These are phyloP conservation scores for Elaphurus davidianus DNA, from an alignment of 2,113 vertebrate genomes.

Conservation along the genomic window DNA sequence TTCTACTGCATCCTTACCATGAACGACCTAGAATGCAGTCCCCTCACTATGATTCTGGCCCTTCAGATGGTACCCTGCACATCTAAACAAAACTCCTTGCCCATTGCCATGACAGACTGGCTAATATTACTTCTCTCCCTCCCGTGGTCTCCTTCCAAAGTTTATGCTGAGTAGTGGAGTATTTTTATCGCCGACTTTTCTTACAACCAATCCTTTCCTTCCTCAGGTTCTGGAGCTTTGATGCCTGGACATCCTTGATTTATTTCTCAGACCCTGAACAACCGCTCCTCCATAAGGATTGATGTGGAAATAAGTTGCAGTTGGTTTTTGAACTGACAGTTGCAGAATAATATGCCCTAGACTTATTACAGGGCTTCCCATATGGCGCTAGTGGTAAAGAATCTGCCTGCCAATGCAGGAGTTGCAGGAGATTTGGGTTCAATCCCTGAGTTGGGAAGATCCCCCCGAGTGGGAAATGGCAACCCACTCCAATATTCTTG, in stretches of 20 bases:
- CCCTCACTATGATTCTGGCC: rapidly evolving
- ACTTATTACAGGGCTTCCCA: not conserved
- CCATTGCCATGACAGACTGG: not conserved
- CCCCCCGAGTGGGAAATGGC: not conserved
- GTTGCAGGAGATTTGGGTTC: not conserved
- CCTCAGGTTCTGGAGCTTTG: not conserved
- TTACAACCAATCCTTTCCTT: not conserved
- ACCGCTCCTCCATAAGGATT: not conserved
- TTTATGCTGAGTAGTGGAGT: not conserved
- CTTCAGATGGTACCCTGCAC: not conserved
- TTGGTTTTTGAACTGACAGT: not conserved
- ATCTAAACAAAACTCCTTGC: not conserved
- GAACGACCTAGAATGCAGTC: not conserved
- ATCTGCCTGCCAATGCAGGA: not conserved
- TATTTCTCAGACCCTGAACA: not conserved
- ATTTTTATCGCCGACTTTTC: not conserved
- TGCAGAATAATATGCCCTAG: not conserved
- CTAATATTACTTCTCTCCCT: not conserved
- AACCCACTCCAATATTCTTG: not conserved
- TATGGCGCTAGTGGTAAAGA: not conserved
- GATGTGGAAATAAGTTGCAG: not conserved
- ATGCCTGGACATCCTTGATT: not conserved
- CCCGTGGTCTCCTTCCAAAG: not conserved
- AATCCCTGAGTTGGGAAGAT: not conserved
- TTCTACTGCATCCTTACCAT: rapidly evolving